Evolutionary conservation across 92 coral and sea anemone genomes (phyloP).

Genomic region (Palythoa grandiflora): DNA sequence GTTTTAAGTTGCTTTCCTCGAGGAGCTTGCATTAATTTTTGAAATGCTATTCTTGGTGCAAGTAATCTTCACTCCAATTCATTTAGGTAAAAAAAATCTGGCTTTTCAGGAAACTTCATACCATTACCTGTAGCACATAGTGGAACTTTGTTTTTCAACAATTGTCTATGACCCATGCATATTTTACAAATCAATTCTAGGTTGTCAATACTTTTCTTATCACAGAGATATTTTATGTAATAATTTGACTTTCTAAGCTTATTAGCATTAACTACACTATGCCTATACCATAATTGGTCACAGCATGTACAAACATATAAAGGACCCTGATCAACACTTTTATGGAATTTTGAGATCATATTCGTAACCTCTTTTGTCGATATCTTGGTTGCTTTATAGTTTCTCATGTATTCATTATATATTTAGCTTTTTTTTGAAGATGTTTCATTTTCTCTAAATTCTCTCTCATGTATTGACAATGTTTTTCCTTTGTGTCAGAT

Average conservation of each 20-base stretch:
- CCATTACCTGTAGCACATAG: not conserved
- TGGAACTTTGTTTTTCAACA: not conserved
- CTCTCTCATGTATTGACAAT: slow-evolving; percentile 21
- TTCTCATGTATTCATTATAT: slow-evolving; percentile 16
- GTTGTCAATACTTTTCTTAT: slow-evolving; percentile 27
- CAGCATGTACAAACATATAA: slow-evolving; percentile 1
- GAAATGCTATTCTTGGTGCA: not conserved
- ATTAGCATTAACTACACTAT: slow-evolving; percentile 1
- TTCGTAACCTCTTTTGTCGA: not conserved
- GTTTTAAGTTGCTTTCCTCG: not conserved
- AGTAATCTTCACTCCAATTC: too few relatives aligned
- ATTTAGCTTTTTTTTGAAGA: not conserved
- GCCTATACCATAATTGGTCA: not conserved
- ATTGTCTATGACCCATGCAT: slow-evolving; percentile 36
- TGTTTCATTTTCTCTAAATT: slow-evolving; percentile 26
- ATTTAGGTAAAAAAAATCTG: too few relatives aligned
- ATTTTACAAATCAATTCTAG: slow-evolving; percentile 42
- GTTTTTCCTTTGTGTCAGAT: slow-evolving; percentile 43
- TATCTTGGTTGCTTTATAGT: not conserved
- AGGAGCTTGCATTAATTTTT: not conserved
- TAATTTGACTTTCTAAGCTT: not conserved
- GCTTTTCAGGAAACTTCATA: not conserved
- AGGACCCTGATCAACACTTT: slow-evolving; percentile 4
- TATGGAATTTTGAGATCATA: too few relatives aligned
- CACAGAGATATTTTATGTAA: not conserved